phyloP scores from a whole-genome alignment of 2,113 vertebrate species.

The Fukomys damarensis region DNA sequence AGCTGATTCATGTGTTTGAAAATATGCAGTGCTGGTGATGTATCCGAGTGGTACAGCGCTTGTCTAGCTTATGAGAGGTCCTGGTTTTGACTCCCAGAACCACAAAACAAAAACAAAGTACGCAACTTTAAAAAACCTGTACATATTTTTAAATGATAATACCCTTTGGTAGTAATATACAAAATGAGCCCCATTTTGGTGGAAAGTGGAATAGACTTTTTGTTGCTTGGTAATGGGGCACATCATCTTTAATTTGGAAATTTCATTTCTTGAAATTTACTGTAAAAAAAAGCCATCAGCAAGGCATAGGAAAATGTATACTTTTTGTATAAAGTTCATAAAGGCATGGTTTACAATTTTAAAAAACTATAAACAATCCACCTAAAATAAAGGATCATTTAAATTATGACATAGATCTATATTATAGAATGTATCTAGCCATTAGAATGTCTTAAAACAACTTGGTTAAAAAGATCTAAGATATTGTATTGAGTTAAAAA shows the following conservation, averaged over 20 bases:
- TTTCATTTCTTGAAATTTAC: conserved; percentile 41
- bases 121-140: not conserved
- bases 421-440: not conserved
- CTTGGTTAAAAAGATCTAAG: conserved; percentile 25
- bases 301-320: conserved; percentile 9
- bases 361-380: conserved; percentile 5
- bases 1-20: conserved; percentile 20
- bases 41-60: not conserved
- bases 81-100: not conserved
- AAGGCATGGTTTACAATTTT: conserved; percentile 8
- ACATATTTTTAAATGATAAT: conserved; percentile 24
- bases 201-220: not conserved
- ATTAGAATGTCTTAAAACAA: conserved; percentile 37
- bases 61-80: not conserved
- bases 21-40: not conserved
- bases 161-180: not conserved
- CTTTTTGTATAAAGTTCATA: not conserved
- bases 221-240: not conserved
- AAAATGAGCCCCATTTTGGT: conserved; percentile 30
- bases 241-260: conserved; percentile 35
- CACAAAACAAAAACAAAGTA: not conserved
- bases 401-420: not conserved
- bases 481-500: conserved; percentile 4
- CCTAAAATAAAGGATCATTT: not conserved
- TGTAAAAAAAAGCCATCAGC: conserved; percentile 22